These are phyloP conservation scores for Myiotriccus ornatus DNA, from an alignment of 2,797 vertebrate genomes.

Conservation along the genomic window DNA sequence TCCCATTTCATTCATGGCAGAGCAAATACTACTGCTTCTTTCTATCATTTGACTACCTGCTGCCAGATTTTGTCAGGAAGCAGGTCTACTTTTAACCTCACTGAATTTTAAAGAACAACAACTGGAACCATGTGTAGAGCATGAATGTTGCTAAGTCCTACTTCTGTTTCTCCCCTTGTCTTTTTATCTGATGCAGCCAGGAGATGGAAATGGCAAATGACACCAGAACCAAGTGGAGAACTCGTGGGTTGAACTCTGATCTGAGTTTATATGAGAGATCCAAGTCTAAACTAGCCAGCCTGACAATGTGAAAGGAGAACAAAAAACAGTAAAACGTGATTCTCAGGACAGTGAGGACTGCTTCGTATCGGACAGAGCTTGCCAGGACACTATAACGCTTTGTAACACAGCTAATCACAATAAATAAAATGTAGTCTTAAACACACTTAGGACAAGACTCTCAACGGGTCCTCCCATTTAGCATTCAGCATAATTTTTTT, in stretches of 20 bases:
- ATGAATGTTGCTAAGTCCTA: background rate
- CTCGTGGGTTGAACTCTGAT: background rate
- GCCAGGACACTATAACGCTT: background rate
- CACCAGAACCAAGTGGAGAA: background rate
- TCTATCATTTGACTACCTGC: background rate
- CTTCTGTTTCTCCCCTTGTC: background rate
- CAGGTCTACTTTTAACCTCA: background rate
- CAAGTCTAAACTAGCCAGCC: background rate
- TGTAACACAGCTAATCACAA: background rate
- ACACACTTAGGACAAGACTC: background rate
- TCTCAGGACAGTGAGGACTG: background rate
- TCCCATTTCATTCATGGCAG: background rate
- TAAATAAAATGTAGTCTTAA: slow-evolving; percentile 9
- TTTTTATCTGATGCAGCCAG: background rate
- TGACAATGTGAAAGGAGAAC: background rate
- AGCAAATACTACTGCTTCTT: background rate
- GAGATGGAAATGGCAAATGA: background rate
- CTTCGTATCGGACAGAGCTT: background rate
- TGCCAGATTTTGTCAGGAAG: background rate
- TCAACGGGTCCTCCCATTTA: background rate
- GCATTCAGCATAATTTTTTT: background rate
- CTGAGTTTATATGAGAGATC: background rate
- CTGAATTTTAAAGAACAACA: slow-evolving; percentile 9
- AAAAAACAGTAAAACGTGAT: background rate
- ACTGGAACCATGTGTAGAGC: background rate